phyloP scores from a whole-genome alignment of 2,888 invertebrate species.

The Drosophila algonquin region DNA sequence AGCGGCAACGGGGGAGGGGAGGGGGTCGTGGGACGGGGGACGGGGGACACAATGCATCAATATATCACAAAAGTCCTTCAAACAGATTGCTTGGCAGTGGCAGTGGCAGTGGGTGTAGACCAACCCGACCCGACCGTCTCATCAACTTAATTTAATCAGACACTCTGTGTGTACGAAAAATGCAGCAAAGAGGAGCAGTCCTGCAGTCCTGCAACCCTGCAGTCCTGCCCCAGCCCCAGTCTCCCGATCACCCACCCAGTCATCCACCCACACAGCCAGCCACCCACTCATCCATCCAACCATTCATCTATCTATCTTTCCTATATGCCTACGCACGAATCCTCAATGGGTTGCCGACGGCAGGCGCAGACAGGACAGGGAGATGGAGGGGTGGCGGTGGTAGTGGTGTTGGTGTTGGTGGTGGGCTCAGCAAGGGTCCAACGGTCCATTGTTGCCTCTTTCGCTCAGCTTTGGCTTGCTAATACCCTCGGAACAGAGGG shows the following conservation, averaged over 20 bases:
- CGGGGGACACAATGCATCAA: constrained; percentile 70
- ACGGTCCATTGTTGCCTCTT: constrained; percentile 57
- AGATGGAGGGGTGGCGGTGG: background rate
- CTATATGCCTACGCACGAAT: constrained; percentile 63
- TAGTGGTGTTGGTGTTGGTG: constrained; percentile 7
- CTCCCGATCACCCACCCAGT: background rate
- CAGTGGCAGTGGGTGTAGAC: constrained; percentile 21
- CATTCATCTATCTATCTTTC: constrained; percentile 16
- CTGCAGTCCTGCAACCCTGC: background rate
- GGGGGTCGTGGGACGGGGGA: background rate
- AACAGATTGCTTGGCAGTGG: constrained; percentile 30
- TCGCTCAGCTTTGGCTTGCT: constrained; percentile 25
- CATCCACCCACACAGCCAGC: background rate
- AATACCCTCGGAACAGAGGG: constrained; percentile 1
- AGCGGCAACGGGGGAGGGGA: constrained; percentile 1
- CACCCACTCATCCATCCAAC: constrained; percentile 3
- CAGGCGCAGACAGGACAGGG: background rate
- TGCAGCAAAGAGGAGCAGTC: constrained; percentile 57
- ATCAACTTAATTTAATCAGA: constrained; percentile 82
- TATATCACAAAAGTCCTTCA: constrained; percentile 76
- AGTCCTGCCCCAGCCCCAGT: background rate
- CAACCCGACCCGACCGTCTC: constrained; percentile 50
- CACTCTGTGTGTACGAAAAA: constrained; percentile 77
- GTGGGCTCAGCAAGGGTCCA: constrained; percentile 37
- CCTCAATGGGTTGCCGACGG: constrained; percentile 36